phyloP scores from a whole-genome alignment of 2,113 vertebrate genomes.

The Chloropsis hardwickii region DNA sequence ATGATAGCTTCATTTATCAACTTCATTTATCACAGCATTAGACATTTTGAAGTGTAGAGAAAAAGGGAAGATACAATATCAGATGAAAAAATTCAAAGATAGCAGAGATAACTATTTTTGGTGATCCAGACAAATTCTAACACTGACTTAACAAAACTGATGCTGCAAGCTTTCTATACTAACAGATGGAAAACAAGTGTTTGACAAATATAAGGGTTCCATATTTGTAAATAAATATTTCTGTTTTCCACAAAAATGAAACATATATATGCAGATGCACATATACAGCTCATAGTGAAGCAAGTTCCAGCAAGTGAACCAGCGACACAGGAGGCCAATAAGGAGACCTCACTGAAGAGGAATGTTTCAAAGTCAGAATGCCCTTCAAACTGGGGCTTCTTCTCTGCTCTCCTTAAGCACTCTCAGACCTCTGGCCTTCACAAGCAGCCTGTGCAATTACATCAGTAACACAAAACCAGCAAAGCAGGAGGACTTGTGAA shows the following conservation, averaged over 20 bases:
- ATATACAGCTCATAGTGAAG: neutral
- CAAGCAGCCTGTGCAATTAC: neutral
- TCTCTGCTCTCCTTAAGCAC: neutral
- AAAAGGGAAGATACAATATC: neutral
- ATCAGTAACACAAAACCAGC: neutral
- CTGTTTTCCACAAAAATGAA: neutral
- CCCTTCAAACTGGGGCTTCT: neutral
- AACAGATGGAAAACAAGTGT: neutral
- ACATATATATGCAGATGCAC: neutral
- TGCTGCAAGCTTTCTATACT: neutral
- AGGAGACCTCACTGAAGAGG: neutral
- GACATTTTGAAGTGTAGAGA: neutral
- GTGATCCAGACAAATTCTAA: neutral
- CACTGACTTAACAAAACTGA: neutral
- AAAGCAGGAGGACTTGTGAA: neutral
- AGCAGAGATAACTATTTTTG: neutral
- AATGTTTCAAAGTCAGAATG: neutral
- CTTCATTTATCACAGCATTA: neutral
- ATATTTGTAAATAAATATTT: neutral
- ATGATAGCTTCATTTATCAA: neutral
- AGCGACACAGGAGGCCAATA: neutral
- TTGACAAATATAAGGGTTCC: neutral
- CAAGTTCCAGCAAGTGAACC: neutral
- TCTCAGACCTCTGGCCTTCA: neutral
- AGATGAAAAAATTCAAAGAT: neutral